Percentiles rank a stretch among this genome's conserved stretches.
Evolutionary conservation across 2,888 invertebrate genomes (phyloP).

Genomic region (Cosmia trapezina): DNA sequence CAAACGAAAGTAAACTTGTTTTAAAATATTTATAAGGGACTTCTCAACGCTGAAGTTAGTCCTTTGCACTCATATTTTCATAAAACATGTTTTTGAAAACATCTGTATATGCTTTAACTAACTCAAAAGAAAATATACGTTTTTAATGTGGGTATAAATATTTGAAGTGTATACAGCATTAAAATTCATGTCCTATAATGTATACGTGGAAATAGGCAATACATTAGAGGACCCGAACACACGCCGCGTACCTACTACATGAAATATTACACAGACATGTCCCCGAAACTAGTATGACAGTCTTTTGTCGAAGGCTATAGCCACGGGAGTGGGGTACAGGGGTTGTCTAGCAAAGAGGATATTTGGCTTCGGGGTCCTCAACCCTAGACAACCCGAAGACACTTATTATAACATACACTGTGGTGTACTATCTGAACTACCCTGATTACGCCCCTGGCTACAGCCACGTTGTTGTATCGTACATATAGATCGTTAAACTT

Average conservation of each 20-base stretch:
- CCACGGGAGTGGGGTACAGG: slow-evolving; percentile 14
- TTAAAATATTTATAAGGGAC: slow-evolving; percentile 1
- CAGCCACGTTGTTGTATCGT: slow-evolving; percentile 36
- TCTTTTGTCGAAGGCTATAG: slow-evolving; percentile 51
- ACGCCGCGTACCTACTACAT: slow-evolving; percentile 5
- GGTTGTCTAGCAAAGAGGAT: slow-evolving; percentile 49
- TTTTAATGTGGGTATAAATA: slow-evolving; percentile 4
- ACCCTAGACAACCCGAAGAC: slow-evolving; percentile 45
- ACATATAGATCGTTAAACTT: slow-evolving; percentile 33
- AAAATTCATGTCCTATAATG: slow-evolving; percentile 30
- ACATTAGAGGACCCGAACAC: slow-evolving; percentile 29
- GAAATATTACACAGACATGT: slow-evolving; percentile 51
- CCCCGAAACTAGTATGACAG: slow-evolving; percentile 47
- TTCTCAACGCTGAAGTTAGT: not conserved
- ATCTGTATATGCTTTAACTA: not conserved
- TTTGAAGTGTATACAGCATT: slow-evolving; percentile 18
- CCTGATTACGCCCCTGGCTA: slow-evolving; percentile 35
- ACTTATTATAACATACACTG: slow-evolving; percentile 36
- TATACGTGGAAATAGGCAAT: slow-evolving; percentile 24
- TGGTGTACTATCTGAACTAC: slow-evolving; percentile 7
- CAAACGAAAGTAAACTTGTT: not conserved
- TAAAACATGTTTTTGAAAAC: slow-evolving; percentile 8
- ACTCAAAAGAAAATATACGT: slow-evolving; percentile 14
- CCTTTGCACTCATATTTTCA: not conserved
- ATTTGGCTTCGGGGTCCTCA: slow-evolving; percentile 48